Evolutionary conservation across 2,888 invertebrate species (phyloP).

Genomic region (Thalpophila matura): DNA sequence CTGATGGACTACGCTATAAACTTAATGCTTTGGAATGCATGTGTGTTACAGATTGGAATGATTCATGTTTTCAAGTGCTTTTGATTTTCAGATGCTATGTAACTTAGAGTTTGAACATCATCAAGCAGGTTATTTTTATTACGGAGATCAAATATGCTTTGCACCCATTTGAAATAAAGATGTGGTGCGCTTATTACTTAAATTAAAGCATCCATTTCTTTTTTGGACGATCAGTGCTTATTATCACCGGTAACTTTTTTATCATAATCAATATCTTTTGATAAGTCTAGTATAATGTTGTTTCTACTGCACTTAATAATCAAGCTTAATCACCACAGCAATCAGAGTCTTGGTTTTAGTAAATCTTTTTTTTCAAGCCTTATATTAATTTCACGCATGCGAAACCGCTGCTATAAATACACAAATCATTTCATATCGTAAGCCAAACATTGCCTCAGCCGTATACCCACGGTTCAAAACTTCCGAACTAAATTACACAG

Average conservation of each 20-base stretch:
- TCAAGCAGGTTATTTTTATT: no score
- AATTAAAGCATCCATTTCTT: no score
- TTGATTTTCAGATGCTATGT: neutral
- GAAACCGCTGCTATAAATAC: neutral
- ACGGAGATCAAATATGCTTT: neutral
- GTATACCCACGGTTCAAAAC: conserved; percentile 4
- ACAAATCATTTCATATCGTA: neutral
- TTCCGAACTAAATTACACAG: conserved; percentile 2
- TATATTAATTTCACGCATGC: neutral
- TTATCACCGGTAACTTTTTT: no score
- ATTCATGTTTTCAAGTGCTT: conserved; percentile 40
- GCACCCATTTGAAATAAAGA: neutral
- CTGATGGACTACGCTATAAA: conserved; percentile 42
- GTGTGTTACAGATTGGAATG: neutral
- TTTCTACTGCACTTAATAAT: no score
- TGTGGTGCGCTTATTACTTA: no score
- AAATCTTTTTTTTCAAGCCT: no score
- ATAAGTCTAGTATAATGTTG: no score
- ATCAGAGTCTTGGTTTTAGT: no score
- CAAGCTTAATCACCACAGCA: no score
- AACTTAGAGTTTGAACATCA: no score
- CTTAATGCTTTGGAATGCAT: conserved; percentile 26
- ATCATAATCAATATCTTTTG: no score
- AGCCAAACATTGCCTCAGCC: neutral
- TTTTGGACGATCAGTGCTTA: no score